Base-by-base conservation (phyloP, 2,888 invertebrate genomes). In the Drosophila antonietae region DNA sequence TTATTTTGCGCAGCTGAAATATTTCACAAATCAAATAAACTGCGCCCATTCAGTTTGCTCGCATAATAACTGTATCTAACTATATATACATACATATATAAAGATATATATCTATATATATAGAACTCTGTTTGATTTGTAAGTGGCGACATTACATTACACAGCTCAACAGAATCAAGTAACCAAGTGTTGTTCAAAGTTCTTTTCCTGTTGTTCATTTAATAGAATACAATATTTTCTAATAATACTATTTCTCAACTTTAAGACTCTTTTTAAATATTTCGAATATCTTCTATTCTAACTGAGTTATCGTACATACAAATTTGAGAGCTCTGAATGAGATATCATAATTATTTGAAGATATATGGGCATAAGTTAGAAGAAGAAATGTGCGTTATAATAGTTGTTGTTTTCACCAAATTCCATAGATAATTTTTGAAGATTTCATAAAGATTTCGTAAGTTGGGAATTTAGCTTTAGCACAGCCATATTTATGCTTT, bases 1-100 rank as follows among this genome's bases (percentile, higher is more conserved):
- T 80, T 75, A 80, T 78, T 78, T 72, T 75, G 86, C 78, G 75
- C 83, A 85, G 83, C 83, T 85, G 77, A 64, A 81, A 60, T 67
- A 52, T 55, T 57, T 33, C 43, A 56, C 57, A 75, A 63, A 60
- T 72, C 39, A 58, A 76, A 64, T 52, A 75, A 64, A 52, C 51
- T 59, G 3, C 43, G 18, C 61, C 57, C 58, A 47, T 51, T 43
- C 14, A 37, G n/a, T 55, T 41, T 8, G 33, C 37, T 14, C 18
- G 20, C 20, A 37, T 52, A 37, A 20, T 37, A 37, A 37, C 52
- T 23, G 20, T 37, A 61, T 49, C 10, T 18, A 28, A 5, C n/a
- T 9, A 14, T 10, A 49, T 0, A 28, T 10, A 15, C 4, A 39
- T 2, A 39, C 6, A 39, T 43, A 43, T 43, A 18, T 18, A 41